Evolutionary conservation across 2,888 invertebrate species (phyloP).

Genomic region (Cremastinae sp.): DNA sequence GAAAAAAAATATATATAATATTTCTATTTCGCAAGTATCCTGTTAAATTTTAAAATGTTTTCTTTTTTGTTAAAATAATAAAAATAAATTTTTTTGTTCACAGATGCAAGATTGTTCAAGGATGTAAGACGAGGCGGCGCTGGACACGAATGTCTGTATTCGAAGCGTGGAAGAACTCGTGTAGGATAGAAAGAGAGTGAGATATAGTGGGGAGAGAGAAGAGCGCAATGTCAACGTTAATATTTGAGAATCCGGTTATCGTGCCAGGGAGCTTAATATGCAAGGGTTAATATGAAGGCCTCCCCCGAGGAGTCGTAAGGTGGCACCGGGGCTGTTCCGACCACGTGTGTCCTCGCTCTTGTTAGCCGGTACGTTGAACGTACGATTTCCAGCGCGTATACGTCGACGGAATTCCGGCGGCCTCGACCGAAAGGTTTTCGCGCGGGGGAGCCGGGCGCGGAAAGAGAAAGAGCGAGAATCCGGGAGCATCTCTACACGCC

Average conservation of each 20-base stretch:
- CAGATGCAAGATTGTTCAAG: too few species aligned
- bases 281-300: conserved; percentile 80
- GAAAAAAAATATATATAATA: too few species aligned
- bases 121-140: background rate
- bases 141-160: too few species aligned
- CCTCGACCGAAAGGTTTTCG: conserved; percentile 66
- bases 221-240: conserved; percentile 73
- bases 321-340: conserved; percentile 70
- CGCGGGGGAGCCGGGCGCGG: background rate
- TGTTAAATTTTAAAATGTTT: too few species aligned
- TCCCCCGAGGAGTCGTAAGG: conserved; percentile 80
- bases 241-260: conserved; percentile 79
- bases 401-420: conserved; percentile 70
- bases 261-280: conserved; percentile 75
- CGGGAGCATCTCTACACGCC: conserved; percentile 45
- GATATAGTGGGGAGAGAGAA: conserved; percentile 23
- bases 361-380: conserved; percentile 51
- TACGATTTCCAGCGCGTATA: conserved; percentile 62
- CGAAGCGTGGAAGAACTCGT: too few species aligned
- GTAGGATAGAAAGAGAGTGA: too few species aligned
- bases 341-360: conserved; percentile 56
- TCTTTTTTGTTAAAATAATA: too few species aligned
- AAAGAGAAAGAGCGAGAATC: conserved; percentile 38
- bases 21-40: too few species aligned
- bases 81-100: too few species aligned